phyloP scores from a whole-genome alignment of 2,888 invertebrate species.

The Agriopis marginaria region DNA sequence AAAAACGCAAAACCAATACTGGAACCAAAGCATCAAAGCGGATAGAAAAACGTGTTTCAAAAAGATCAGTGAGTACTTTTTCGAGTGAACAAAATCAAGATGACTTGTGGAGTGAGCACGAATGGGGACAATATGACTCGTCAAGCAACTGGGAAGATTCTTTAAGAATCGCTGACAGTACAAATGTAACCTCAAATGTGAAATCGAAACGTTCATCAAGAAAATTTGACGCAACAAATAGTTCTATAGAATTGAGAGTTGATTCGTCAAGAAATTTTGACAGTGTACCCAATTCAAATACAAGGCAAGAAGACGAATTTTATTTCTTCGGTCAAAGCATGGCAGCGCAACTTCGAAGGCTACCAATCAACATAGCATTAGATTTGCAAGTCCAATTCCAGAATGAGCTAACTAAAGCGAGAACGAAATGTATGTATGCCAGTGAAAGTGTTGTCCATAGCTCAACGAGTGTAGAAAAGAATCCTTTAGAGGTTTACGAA shows the following conservation, averaged over 20 bases:
- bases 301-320: constrained; percentile 3
- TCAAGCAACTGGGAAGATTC: not conserved
- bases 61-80: not conserved
- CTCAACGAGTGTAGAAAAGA: constrained; percentile 6
- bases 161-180: not conserved
- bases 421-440: not conserved
- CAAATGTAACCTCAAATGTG: not conserved
- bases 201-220: not conserved
- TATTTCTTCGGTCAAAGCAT: constrained; percentile 15
- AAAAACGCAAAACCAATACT: not conserved
- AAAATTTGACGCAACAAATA: not conserved
- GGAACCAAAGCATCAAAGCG: not conserved
- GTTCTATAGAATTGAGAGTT: too few species aligned
- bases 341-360: constrained; percentile 4
- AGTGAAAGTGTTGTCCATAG: not conserved
- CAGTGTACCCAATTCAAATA: not conserved
- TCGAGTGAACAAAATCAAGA: constrained; percentile 5
- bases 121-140: not conserved
- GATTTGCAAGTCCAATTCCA: constrained; percentile 11
- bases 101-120: not conserved
- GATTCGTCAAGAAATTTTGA: too few species aligned
- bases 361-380: constrained; percentile 8
- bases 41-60: not conserved
- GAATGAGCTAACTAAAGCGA: constrained; percentile 8
- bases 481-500: constrained; percentile 7